A percentile compares a stretch with the other conserved stretches of the same genome.
Evolutionary conservation across 2,888 invertebrate genomes (phyloP).

Genomic region (Meta bourneti): DNA sequence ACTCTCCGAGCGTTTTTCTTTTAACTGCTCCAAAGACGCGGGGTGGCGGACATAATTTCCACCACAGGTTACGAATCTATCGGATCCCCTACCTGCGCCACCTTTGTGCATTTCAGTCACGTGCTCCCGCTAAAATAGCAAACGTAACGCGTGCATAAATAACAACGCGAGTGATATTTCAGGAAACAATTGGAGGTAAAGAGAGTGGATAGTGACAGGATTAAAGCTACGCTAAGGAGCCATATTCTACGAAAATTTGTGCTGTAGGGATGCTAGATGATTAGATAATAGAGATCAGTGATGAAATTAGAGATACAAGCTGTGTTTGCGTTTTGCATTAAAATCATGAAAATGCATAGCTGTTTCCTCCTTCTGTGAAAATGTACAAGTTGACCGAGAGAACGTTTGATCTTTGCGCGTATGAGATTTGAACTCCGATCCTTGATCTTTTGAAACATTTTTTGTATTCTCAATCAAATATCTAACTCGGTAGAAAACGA

Average conservation of each 20-base stretch:
- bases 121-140: conserved; percentile 26
- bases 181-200: conserved; percentile 36
- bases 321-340: too few relatives aligned
- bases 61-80: not conserved
- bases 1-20: not conserved
- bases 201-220: conserved; percentile 19
- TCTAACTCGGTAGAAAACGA: too few relatives aligned
- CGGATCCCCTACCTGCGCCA: conserved; percentile 27
- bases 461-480: too few relatives aligned
- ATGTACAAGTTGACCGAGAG: too few relatives aligned
- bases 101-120: conserved; percentile 43
- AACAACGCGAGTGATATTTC: conserved; percentile 27
- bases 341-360: too few relatives aligned
- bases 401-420: too few relatives aligned
- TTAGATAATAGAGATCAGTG: not conserved
- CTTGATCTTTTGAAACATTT: too few relatives aligned
- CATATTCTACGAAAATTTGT: conserved; percentile 3
- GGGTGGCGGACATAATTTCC: conserved; percentile 22
- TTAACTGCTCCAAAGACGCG: not conserved
- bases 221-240: conserved; percentile 20
- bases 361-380: too few relatives aligned
- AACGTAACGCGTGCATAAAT: conserved; percentile 50
- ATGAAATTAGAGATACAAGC: too few relatives aligned
- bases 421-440: too few relatives aligned
- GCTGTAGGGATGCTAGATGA: not conserved